Percentiles rank a stretch among this genome's conserved stretches.
Conservation (phyloP, 1,140 invertebrate genomes). For the Drosophila malerkotliana region DNA sequence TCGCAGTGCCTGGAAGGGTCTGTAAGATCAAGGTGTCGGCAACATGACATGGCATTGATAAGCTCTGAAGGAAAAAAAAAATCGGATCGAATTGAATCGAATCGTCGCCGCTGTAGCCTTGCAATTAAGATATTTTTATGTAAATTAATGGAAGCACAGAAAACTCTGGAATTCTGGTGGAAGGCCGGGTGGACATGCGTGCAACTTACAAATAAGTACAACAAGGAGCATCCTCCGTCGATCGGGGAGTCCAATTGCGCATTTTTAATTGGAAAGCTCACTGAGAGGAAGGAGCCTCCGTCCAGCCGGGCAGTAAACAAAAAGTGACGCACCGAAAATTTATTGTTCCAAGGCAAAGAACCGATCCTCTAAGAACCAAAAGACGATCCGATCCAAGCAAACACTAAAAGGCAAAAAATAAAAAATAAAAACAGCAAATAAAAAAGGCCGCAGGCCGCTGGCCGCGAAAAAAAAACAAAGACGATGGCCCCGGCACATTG, state of each 20-base stretch:
- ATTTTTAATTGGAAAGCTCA: constrained; percentile 78
- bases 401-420: constrained; percentile 64
- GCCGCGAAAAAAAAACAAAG: constrained; percentile 14
- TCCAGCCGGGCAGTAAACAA: constrained; percentile 35
- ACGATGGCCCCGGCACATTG: constrained; percentile 13
- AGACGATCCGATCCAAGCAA: constrained; percentile 45
- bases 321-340: constrained; percentile 81
- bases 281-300: neutral
- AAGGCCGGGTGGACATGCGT: constrained; percentile 50
- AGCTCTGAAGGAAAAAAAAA: constrained; percentile 22
- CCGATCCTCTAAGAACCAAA: constrained; percentile 36
- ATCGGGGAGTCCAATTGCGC: constrained; percentile 67
- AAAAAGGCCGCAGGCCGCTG: constrained; percentile 57
- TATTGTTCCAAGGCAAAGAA: constrained; percentile 64
- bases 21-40: constrained; percentile 48
- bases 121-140: constrained; percentile 82
- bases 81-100: constrained; percentile 13
- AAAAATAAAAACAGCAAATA: neutral
- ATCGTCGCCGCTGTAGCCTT: constrained; percentile 27
- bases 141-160: constrained; percentile 62
- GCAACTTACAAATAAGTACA: constrained; percentile 80
- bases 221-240: constrained; percentile 46
- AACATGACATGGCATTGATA: constrained; percentile 75
- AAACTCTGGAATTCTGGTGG: constrained; percentile 12
- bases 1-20: no score